Evolutionary conservation across 2,888 invertebrate genomes (phyloP).

Genomic region (Philereme transversata): DNA sequence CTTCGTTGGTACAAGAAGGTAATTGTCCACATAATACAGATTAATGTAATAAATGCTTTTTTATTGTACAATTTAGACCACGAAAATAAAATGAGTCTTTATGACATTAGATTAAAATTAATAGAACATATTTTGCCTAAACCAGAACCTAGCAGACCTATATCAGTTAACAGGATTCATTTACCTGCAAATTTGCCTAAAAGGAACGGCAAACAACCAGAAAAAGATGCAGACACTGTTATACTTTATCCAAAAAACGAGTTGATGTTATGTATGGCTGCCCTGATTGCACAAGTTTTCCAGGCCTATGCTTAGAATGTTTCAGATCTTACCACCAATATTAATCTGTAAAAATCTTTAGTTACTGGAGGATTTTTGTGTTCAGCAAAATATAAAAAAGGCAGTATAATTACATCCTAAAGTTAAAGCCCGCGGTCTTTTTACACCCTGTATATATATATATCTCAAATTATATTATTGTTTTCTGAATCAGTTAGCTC

Average conservation of each 20-base stretch:
- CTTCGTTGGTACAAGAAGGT: conserved; percentile 23
- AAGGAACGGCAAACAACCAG: background rate
- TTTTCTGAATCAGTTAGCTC: too few species aligned
- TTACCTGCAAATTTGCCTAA: background rate
- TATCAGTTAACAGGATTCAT: background rate
- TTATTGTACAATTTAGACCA: conserved; percentile 3
- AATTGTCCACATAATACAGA: conserved; percentile 6
- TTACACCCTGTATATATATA: too few species aligned
- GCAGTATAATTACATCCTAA: too few species aligned
- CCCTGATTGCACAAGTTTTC: background rate
- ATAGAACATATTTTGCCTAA: conserved; percentile 37
- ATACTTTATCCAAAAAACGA: background rate
- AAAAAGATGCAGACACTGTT: background rate
- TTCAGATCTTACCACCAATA: background rate
- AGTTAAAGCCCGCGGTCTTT: too few species aligned
- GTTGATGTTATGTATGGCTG: background rate
- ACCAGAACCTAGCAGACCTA: background rate
- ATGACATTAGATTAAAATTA: conserved; percentile 1
- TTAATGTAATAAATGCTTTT: conserved; percentile 8
- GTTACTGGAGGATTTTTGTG: too few species aligned
- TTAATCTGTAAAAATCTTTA: too few species aligned
- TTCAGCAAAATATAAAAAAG: too few species aligned
- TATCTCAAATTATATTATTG: too few species aligned
- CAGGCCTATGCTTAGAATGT: background rate
- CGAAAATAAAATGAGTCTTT: conserved; percentile 3